Base-by-base conservation (phyloP, 2,797 vertebrate species). In the Hydrocynus forskahlii region DNA sequence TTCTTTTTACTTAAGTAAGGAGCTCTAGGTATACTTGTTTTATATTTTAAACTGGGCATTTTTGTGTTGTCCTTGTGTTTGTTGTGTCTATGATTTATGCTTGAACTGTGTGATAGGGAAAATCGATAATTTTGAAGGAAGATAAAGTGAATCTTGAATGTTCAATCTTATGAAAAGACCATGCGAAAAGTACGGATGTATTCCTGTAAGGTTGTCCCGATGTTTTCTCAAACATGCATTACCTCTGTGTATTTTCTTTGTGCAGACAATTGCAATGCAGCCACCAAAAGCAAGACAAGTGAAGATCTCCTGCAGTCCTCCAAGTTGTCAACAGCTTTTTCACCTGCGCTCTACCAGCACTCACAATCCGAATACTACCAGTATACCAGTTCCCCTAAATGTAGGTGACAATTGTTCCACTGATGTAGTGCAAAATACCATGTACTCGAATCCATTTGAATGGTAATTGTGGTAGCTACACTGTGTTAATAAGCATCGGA, bases 361-460 rank as follows among this genome's bases (percentile, higher is more conserved):
- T 90, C 95, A 0, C 96, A 96, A 80, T 95, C 97, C 0, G 96
- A 97, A 75, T 98, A 96, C 88, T 99, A 95, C 93, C 95, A 96
- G 67, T 96, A 96, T 75, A 92, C 94, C 0, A 92, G 95, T 78
- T 99, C 97, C 4, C 97, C 86, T 21, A 87, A 83, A 85, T 83
- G 86, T 87, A 83, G 25, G 86, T 77, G 64, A 76, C 12, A 50
- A n/a, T 40, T 57, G 2, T 38, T 10, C 13, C 29, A 40, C 25
- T 76, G 16, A 17, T 76, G 8, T 13, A 2, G n/a, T 23, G 23
- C 29, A 29, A 8, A 13, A 19, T 9, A 40, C 50, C 19, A 0
- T 21, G 17, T 40, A 55, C 19, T 14, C 5, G 1, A 60, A 50
- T 69, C 43, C 21, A 21, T 45, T 45, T n/a, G 38, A 68, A 57